Percentiles rank a stretch among this genome's conserved stretches.
phyloP scores from a whole-genome alignment of 2,888 invertebrate genomes.

The Tuberolachnus salignus region DNA sequence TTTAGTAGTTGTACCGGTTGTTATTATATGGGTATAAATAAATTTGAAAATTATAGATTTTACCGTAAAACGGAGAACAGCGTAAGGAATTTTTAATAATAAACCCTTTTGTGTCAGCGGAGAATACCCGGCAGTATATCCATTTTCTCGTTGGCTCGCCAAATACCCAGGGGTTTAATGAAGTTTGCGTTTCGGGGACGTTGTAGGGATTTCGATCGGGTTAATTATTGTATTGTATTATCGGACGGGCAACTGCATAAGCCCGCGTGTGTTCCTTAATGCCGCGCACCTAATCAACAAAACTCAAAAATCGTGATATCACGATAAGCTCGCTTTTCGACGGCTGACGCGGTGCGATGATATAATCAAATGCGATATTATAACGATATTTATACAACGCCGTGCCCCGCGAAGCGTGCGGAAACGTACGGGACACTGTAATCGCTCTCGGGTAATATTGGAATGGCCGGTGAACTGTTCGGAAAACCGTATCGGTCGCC shows the following conservation, averaged over 20 bases:
- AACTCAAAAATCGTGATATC: conserved; percentile 11
- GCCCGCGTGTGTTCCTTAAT: conserved; percentile 24
- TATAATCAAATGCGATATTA: conserved; percentile 6
- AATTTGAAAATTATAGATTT: too few species aligned
- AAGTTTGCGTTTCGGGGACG: conserved; percentile 21
- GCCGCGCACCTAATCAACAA: conserved; percentile 20
- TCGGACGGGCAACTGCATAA: conserved; percentile 37
- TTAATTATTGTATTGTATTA: conserved; percentile 39
- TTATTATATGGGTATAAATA: too few species aligned
- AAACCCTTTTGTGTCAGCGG: conserved; percentile 16
- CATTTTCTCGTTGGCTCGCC: conserved; percentile 4
- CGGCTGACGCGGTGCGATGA: background rate
- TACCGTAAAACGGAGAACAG: too few species aligned
- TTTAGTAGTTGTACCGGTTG: too few species aligned
- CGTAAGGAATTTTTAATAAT: conserved; percentile 29
- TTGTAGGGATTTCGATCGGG: conserved; percentile 41
- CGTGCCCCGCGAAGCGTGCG: too few species aligned
- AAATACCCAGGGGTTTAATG: conserved; percentile 39
- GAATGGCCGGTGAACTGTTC: too few species aligned
- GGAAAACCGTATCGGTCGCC: too few species aligned
- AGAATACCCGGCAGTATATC: conserved; percentile 16
- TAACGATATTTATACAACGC: too few species aligned
- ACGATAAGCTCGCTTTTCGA: conserved; percentile 26
- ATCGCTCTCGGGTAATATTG: too few species aligned
- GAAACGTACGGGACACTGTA: too few species aligned